Percentiles rank a stretch among this genome's conserved stretches.
Evolutionary conservation across 2,888 invertebrate species (phyloP).

Genomic region (Polydrusus tereticollis): DNA sequence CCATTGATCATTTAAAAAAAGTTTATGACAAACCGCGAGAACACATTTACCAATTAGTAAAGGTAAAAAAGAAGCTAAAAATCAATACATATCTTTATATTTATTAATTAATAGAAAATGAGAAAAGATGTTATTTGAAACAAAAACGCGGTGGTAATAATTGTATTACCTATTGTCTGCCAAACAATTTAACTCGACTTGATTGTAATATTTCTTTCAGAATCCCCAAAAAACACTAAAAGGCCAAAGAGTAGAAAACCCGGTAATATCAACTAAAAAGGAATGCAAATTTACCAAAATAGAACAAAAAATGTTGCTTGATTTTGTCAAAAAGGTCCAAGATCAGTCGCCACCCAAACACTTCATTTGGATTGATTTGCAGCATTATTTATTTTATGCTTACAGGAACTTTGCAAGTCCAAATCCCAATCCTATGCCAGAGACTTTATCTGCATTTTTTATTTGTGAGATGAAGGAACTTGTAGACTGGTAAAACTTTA

Average conservation of each 20-base stretch:
- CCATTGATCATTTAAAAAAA: conserved; percentile 57
- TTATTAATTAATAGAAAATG: too few species aligned
- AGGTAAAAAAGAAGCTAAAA: conserved; percentile 53
- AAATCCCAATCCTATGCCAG: conserved; percentile 58
- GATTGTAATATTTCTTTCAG: conserved; percentile 48
- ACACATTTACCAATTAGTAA: conserved; percentile 56
- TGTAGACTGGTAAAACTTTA: conserved; percentile 57
- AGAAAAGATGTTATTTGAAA: too few species aligned
- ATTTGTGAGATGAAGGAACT: conserved; percentile 60
- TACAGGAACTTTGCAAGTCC: conserved; percentile 62
- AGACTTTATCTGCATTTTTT: conserved; percentile 59
- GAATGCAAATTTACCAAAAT: conserved; percentile 50
- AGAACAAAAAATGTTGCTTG: conserved; percentile 55
- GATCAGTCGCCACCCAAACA: conserved; percentile 56
- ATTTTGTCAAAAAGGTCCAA: conserved; percentile 57
- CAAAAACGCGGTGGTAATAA: too few species aligned
- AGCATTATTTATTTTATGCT: conserved; percentile 63
- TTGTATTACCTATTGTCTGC: too few species aligned
- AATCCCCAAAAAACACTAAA: conserved; percentile 48
- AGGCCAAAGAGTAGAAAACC: conserved; percentile 47
- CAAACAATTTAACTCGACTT: too few species aligned
- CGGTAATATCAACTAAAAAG: conserved; percentile 48
- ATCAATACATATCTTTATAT: conserved; percentile 2
- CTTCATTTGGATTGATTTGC: conserved; percentile 61
- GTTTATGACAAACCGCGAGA: conserved; percentile 58